Base-by-base conservation (phyloP, 1,140 invertebrate species). In the Andrena cerasifolii region DNA sequence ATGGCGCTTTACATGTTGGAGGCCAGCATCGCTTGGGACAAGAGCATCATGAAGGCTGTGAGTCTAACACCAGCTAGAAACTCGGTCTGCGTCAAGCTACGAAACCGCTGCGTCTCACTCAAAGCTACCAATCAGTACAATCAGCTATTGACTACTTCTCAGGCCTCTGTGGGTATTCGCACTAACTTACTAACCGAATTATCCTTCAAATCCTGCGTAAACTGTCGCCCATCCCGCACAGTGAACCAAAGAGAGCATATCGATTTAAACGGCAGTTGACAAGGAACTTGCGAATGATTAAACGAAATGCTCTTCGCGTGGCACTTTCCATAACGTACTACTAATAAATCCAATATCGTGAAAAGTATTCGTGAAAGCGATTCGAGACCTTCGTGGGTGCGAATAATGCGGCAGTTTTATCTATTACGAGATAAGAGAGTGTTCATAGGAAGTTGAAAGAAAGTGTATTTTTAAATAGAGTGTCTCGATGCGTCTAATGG, bases 11-110 rank as follows among this genome's bases (percentile, higher is more conserved):
- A 97, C 85, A 96, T 97, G 82, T 94, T 99, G 31, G 98, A 99
- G 89, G 96, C 96, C 24, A 97, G 96, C 87, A 98, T 99, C 85
- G 98, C 98, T 31, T 99, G 98, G 98, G 98, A 99, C 93, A 99
- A 99, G 93, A 98, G 97, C 93, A 98, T 99, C 87, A 99, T 99
- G 98, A 99, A 99, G 95, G 98, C 98, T 93, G 97, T 98, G 95
- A 95, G 97, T 94, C 90, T 91, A 87, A 90, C 88, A 87, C 86
- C 90, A 91, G 90, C 91, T 92, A 91, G 90, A 92, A 90, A 91
- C 84, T 87, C 90, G 82, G 83, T 89, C 86, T 90, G 87, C 88
- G 85, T 89, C 86, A 91, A 90, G 88, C 89, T 89, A 88, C 90
- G 89, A 91, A 91, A 91, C 84, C 89, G 89, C 89, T 88, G 86